phyloP scores from a whole-genome alignment of 2,113 vertebrate genomes.

The Meriones unguiculatus region DNA sequence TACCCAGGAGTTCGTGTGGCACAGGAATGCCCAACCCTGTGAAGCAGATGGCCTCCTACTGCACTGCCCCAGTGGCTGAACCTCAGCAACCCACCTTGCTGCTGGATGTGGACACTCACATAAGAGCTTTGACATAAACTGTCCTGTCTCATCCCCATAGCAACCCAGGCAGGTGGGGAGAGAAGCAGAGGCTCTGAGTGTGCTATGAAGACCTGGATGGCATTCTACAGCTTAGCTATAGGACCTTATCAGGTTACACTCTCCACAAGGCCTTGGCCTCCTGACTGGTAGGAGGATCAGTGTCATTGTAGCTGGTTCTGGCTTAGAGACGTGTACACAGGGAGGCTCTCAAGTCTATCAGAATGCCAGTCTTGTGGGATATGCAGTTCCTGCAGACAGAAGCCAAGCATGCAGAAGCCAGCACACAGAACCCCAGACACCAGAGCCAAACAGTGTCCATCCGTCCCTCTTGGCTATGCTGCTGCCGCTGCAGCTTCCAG shows the following conservation, averaged over 20 bases:
- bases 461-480: neutral
- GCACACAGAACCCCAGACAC: too few relatives aligned
- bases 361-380: too few relatives aligned
- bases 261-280: neutral
- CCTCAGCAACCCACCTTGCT: rapidly evolving
- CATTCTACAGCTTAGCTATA: neutral
- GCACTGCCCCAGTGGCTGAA: neutral
- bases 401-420: neutral
- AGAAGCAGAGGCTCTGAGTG: neutral
- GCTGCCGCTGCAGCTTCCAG: neutral
- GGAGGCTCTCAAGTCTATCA: neutral
- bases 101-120: rapidly evolving
- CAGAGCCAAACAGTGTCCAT: neutral
- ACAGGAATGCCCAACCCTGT: neutral
- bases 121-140: rapidly evolving
- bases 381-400: too few relatives aligned
- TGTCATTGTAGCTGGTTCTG: rapidly evolving
- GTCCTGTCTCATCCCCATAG: neutral
- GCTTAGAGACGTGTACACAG: neutral
- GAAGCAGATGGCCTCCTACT: neutral
- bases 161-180: neutral
- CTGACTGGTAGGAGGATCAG: neutral
- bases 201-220: rapidly evolving
- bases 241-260: rapidly evolving
- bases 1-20: neutral